phyloP scores from a whole-genome alignment of 2,797 vertebrate species.

The Podarcis siculus region DNA sequence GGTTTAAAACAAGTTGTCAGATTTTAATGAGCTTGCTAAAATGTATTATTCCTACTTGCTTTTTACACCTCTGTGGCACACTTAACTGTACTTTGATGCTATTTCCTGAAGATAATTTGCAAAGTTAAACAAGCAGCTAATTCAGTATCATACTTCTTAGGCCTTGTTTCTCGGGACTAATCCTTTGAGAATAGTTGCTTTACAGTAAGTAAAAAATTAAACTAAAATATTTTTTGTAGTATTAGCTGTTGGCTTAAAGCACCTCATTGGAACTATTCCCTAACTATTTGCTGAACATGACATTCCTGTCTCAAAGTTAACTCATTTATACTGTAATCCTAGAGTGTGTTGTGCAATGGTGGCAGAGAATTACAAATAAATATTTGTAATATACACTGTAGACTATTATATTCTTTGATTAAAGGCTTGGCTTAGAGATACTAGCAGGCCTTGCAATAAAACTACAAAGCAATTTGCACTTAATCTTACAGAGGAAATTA shows the following conservation, averaged over 20 bases:
- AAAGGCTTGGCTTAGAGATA: slow-evolving; percentile 46
- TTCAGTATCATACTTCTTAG: neutral
- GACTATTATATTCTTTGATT: slow-evolving; percentile 51
- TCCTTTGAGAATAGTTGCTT: neutral
- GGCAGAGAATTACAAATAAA: slow-evolving; percentile 30
- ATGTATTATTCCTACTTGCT: neutral
- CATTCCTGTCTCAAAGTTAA: slow-evolving; percentile 5
- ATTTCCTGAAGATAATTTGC: neutral
- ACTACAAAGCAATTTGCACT: slow-evolving; percentile 46
- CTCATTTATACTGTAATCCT: slow-evolving; percentile 11
- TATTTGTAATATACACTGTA: slow-evolving; percentile 41
- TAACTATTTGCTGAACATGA: neutral
- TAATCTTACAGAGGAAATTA: slow-evolving; percentile 59
- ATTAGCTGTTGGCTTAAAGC: neutral
- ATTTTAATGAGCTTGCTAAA: neutral
- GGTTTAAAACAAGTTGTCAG: neutral
- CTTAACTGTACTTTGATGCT: neutral
- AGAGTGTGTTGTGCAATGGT: neutral
- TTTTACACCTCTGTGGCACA: neutral
- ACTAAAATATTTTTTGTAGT: too few relatives aligned
- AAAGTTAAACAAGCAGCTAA: neutral
- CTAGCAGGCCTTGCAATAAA: slow-evolving; percentile 39
- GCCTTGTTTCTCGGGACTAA: neutral
- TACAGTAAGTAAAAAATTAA: neutral
- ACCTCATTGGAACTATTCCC: neutral